Evolutionary conservation across 2,113 vertebrate genomes (phyloP).

Genomic region (Xenopus laevis): DNA sequence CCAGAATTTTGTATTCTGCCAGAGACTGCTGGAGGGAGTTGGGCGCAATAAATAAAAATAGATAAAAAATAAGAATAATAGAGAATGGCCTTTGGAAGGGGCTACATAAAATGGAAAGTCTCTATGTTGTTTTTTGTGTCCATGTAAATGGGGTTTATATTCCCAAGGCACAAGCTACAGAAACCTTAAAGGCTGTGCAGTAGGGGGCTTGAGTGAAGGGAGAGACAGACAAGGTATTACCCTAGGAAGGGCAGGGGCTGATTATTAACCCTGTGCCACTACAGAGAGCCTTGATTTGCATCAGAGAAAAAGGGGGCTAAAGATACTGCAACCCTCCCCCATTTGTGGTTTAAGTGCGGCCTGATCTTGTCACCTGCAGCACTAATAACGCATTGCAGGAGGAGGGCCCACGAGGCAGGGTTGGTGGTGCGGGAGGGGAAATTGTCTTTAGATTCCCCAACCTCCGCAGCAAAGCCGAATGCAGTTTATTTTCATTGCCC

Average conservation of each 20-base stretch:
- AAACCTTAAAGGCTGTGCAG: conserved; percentile 26
- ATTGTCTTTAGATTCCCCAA: background rate
- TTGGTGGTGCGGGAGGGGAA: no score
- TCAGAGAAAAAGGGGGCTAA: no score
- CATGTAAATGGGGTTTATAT: background rate
- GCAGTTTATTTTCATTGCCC: background rate
- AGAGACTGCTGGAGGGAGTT: no score
- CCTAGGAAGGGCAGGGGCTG: background rate
- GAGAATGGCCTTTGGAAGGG: no score
- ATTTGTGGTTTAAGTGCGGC: no score
- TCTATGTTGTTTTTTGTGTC: background rate
- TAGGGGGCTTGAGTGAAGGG: conserved; percentile 41
- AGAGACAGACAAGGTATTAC: conserved; percentile 42
- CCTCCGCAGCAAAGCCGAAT: background rate
- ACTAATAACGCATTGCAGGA: conserved; percentile 41
- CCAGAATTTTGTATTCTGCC: no score
- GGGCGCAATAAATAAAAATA: no score
- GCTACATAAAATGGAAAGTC: conserved; percentile 3
- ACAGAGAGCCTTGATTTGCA: background rate
- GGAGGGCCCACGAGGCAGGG: conserved; percentile 19
- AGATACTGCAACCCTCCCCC: no score
- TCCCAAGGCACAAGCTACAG: conserved; percentile 50
- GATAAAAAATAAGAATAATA: no score
- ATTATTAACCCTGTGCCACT: conserved; percentile 5
- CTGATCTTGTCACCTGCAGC: conserved; percentile 35